phyloP scores from a whole-genome alignment of 2,797 vertebrate species.

The Danio choprae region DNA sequence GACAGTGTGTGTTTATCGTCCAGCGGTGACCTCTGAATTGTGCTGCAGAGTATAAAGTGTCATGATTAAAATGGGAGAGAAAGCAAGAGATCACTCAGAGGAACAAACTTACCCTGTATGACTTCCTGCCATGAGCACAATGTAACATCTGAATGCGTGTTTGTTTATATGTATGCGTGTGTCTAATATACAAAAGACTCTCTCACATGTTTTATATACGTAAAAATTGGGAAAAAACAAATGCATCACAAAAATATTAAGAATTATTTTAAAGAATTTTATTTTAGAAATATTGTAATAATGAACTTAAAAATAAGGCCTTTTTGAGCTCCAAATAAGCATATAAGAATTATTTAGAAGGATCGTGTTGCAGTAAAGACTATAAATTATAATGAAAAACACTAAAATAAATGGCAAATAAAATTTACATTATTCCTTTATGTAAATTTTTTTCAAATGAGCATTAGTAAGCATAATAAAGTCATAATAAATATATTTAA shows the following conservation, averaged over 20 bases:
- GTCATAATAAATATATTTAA: background rate
- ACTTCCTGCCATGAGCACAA: conserved; percentile 16
- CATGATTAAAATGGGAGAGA: conserved; percentile 34
- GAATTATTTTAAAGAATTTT: too few species aligned
- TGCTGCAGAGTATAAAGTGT: conserved; percentile 29
- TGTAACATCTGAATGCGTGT: background rate
- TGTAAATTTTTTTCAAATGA: too few species aligned
- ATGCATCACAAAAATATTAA: background rate
- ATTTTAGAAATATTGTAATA: background rate
- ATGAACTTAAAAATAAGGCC: too few species aligned
- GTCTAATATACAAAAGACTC: background rate
- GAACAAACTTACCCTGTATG: conserved; percentile 30
- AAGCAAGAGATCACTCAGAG: conserved; percentile 4
- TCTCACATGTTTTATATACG: background rate
- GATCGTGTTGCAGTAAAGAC: background rate
- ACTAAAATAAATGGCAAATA: too few species aligned
- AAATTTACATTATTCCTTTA: too few species aligned
- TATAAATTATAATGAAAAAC: background rate
- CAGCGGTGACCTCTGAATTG: conserved; percentile 32
- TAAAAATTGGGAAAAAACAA: background rate
- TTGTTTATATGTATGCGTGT: background rate
- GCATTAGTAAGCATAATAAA: too few species aligned
- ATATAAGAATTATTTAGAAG: background rate
- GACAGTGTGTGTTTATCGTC: background rate
- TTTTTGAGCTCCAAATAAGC: background rate